Base-by-base conservation (phyloP, 2,797 vertebrate genomes). In the Sebastes cheni region DNA sequence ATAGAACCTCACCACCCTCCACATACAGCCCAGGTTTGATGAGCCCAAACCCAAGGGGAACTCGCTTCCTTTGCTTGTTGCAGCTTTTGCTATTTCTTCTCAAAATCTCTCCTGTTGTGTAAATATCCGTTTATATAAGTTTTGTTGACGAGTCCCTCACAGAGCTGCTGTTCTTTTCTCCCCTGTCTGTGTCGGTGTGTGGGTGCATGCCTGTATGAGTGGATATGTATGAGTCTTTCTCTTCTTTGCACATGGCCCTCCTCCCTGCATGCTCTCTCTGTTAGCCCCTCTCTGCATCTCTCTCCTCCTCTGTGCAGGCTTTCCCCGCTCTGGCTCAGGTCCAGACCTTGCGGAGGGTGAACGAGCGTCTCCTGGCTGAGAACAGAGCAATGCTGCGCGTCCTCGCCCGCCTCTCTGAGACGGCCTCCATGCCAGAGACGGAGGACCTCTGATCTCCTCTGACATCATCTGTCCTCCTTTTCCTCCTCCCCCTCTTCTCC, bases 351-450 rank as follows among this genome's bases (percentile, higher is more conserved):
- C 96, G 97, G 93, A 96, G 95, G 94, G 94, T 97, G 92, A 98
- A 97, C 91, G 95, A 98, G 91, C 94, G 95, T 77, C 97, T 99
- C 89, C 95, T 97, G 95, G 96, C 97, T 82, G 97, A 98, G 94
- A 98, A 98, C 93, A 97, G 96, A 95, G 97, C 97, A 91, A 96
- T 99, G 96, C 96, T 97, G 90, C 97, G 97, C 32, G 97, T 97
- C 62, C 96, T 99, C 91, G 92, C 96, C 94, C 95, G 95, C 85
- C 97, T 99, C 90, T 97, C 97, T 66, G 96, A 96, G 91, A 96
- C 95, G 81, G 55, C 96, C 88, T 96, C 96, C 88, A 94, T 97
- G 94, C 96, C 97, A 16, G 96, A 97, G 90, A 95, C 97, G 59
- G 97, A 98, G 95, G 97, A 98, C 95, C 97, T 97, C 92, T 98